A percentile compares a stretch with the other conserved stretches of the same genome.
These are phyloP conservation scores for Oceanodroma leucorhoa DNA, from an alignment of 2,797 vertebrate genomes.

Conservation along the genomic window DNA sequence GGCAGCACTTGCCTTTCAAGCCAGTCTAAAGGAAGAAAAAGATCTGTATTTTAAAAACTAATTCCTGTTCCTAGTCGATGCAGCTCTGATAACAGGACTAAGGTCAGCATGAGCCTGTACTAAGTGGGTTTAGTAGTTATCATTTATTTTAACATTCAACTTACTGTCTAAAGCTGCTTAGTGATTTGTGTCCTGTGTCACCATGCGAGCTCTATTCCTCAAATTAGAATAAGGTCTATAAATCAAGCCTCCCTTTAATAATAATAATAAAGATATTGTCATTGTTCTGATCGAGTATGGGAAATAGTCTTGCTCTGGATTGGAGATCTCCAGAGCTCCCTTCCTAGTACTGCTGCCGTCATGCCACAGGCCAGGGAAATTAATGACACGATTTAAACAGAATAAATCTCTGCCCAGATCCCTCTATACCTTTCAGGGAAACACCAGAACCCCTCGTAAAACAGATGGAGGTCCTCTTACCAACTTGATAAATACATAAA, in stretches of 20 bases:
- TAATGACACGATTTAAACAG: background rate
- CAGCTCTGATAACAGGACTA: background rate
- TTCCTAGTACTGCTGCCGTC: background rate
- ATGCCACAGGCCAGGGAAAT: background rate
- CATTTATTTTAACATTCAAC: background rate
- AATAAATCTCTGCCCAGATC: background rate
- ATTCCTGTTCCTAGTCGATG: background rate
- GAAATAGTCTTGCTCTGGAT: background rate
- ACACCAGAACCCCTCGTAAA: background rate
- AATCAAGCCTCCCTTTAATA: background rate
- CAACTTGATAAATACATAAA: background rate
- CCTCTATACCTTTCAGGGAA: background rate
- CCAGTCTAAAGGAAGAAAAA: background rate
- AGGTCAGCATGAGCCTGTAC: background rate
- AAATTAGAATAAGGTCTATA: background rate
- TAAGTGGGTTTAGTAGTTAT: background rate
- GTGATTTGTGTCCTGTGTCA: background rate
- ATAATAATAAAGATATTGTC: background rate
- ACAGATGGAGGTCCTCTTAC: background rate
- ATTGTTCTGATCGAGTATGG: background rate
- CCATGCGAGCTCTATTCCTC: background rate
- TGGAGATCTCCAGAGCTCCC: background rate
- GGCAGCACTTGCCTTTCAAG: conserved; percentile 21
- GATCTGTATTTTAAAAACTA: background rate
- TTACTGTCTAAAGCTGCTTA: background rate